Evolutionary conservation across 2,888 invertebrate genomes (phyloP), one percentile per base, ranked within the genome.

Genomic region (Pimpla rufipes): DNA sequence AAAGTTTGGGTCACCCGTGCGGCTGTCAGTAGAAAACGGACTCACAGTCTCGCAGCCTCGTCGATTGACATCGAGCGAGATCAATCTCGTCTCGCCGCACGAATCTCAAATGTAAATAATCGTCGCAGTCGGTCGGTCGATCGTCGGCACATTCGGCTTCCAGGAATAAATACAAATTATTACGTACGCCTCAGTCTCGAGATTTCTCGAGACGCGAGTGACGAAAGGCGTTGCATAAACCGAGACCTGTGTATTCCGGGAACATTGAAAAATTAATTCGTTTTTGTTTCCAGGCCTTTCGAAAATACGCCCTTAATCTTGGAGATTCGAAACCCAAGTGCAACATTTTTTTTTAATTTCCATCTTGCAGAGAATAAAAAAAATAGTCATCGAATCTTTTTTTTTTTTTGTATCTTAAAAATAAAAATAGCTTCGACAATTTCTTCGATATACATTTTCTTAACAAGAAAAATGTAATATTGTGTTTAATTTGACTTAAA

Each of bases 61-160:
- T 18, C 52, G 59, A 59, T 73, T 18, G 29, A 29, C 45, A 59
- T 73, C 71, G 71, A 59, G 16, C 16, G 35, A 73, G 55, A 73
- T 59, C 57, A 59, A 73, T 73, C 71, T 73, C 59, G 59, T 73
- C 57, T 73, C 71, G 71, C 45, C 71, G 35, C 21, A 59, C 45
- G 29, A 73, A 73, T 73, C 59, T 73, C 45, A 73, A 73, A 73
- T 73, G 71, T 45, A 73, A 57, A 73, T 59, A 45, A 59, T 59
- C 71, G 71, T 59, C 71, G 71, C 45, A 10, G 29, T 29, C 16
- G 23, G 5, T 29, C 29, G 29, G 5, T 5, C 29, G 29, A 5
- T 55, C 29, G 71, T 47, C 45, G 42, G 6, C 1, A 40, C 40
- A 55, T 55, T 52, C 23, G 42, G 35, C 59, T 59, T 59, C 29